These are phyloP conservation scores for Anolis apletophallus DNA, from an alignment of 2,797 vertebrate genomes.

Conservation along the genomic window DNA sequence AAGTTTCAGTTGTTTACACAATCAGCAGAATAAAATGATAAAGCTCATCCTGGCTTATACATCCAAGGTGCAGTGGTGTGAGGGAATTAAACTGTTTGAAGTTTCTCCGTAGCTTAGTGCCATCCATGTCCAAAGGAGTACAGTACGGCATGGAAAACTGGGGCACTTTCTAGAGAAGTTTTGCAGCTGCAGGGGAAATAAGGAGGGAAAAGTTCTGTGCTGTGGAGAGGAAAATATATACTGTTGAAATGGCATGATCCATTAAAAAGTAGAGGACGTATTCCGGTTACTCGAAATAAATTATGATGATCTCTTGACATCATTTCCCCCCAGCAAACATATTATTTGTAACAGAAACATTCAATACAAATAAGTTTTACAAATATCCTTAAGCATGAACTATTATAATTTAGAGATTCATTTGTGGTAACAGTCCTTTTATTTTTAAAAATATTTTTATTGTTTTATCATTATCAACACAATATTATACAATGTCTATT, in stretches of 20 bases:
- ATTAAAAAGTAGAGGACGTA: neutral
- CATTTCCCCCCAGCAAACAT: neutral
- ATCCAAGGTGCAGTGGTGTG: no score
- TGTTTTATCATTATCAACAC: no score
- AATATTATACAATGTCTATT: no score
- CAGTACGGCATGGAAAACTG: neutral
- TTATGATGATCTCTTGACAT: neutral
- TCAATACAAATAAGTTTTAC: neutral
- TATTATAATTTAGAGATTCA: neutral
- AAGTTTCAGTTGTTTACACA: neutral
- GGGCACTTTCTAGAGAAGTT: neutral
- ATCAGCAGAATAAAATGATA: neutral
- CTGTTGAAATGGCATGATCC: neutral
- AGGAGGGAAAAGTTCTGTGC: neutral
- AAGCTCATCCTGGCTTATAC: neutral
- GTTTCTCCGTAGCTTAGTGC: neutral
- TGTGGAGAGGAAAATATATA: neutral
- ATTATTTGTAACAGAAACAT: neutral
- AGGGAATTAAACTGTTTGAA: neutral
- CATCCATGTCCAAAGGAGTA: neutral
- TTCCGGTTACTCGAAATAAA: neutral
- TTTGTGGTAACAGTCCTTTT: neutral
- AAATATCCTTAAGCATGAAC: neutral
- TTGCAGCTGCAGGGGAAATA: neutral
- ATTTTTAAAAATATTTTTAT: no score